These are phyloP conservation scores for Cremastinae sp. DNA, from an alignment of 2,888 invertebrate species.

Conservation along the genomic window DNA sequence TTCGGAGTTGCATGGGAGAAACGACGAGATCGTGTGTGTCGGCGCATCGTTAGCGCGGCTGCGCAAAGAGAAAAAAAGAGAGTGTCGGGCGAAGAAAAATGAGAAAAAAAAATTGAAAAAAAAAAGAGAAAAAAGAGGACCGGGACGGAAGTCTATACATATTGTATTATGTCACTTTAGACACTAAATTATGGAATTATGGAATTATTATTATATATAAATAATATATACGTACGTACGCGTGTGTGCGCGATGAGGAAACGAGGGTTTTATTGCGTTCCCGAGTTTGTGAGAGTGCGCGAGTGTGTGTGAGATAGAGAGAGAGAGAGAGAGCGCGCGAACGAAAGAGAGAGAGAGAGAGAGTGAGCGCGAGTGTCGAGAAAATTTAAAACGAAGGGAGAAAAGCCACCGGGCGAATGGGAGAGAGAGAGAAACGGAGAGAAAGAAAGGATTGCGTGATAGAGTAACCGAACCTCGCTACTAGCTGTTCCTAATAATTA, in stretches of 20 bases:
- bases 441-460: slow-evolving; percentile 79
- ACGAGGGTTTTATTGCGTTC: slow-evolving; percentile 60
- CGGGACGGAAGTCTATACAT: slow-evolving; percentile 67
- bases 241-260: slow-evolving; percentile 71
- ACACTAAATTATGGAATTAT: slow-evolving; percentile 61
- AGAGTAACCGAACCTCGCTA: slow-evolving; percentile 80
- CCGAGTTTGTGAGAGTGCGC: slow-evolving; percentile 54
- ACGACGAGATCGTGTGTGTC: slow-evolving; percentile 10
- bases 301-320: slow-evolving; percentile 43
- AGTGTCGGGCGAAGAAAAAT: slow-evolving; percentile 23
- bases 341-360: slow-evolving; percentile 26
- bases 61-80: slow-evolving; percentile 18
- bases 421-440: slow-evolving; percentile 59
- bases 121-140: slow-evolving; percentile 40
- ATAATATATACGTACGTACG: slow-evolving; percentile 73
- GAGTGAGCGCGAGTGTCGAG: slow-evolving; percentile 16
- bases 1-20: too few species aligned
- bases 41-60: slow-evolving; percentile 31
- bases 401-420: slow-evolving; percentile 35
- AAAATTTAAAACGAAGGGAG: slow-evolving; percentile 36
- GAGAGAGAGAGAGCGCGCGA: slow-evolving; percentile 30
- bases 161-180: slow-evolving; percentile 67
- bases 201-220: slow-evolving; percentile 58
- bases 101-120: slow-evolving; percentile 14
- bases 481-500: slow-evolving; percentile 78